These are phyloP conservation scores for Chanos chanos DNA, from an alignment of 2,797 vertebrate genomes.

Conservation along the genomic window DNA sequence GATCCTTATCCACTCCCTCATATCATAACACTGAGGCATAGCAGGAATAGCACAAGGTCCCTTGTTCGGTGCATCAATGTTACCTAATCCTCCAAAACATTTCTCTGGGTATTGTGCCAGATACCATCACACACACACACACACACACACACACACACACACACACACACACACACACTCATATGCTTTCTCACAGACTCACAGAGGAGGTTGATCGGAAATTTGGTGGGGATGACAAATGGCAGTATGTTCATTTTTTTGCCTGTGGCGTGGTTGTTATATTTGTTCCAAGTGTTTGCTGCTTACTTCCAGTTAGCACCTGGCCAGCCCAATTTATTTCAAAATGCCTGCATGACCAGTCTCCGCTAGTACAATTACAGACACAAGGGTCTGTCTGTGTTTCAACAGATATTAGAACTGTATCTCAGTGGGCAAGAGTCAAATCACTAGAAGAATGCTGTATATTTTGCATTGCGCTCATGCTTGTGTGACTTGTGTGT, in stretches of 20 bases:
- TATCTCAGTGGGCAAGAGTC: too few species aligned
- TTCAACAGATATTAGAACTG: too few species aligned
- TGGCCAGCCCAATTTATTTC: too few species aligned
- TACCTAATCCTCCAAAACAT: conserved; percentile 42
- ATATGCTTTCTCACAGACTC: not conserved
- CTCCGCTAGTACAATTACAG: too few species aligned
- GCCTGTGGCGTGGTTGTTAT: conserved; percentile 60
- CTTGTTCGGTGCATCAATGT: conserved; percentile 38
- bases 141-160: conserved; percentile 23
- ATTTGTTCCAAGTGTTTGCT: too few species aligned
- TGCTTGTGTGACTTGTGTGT: too few species aligned
- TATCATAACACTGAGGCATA: conserved; percentile 34
- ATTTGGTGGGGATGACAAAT: conserved; percentile 65
- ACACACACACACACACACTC: not conserved
- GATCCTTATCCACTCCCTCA: conserved; percentile 27
- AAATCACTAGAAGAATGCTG: too few species aligned
- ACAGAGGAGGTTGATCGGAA: conserved; percentile 60
- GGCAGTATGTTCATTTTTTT: conserved; percentile 66
- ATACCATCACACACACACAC: conserved; percentile 48
- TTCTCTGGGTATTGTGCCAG: conserved; percentile 49
- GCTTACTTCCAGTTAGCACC: too few species aligned
- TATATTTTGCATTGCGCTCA: too few species aligned
- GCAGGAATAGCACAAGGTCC: conserved; percentile 48
- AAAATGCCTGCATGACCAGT: too few species aligned
- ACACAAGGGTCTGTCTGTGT: too few species aligned